Percentiles rank a stretch among this genome's conserved stretches.
These are phyloP conservation scores for Rhabdornis inornatus DNA, from an alignment of 2,113 vertebrate species.

Conservation along the genomic window DNA sequence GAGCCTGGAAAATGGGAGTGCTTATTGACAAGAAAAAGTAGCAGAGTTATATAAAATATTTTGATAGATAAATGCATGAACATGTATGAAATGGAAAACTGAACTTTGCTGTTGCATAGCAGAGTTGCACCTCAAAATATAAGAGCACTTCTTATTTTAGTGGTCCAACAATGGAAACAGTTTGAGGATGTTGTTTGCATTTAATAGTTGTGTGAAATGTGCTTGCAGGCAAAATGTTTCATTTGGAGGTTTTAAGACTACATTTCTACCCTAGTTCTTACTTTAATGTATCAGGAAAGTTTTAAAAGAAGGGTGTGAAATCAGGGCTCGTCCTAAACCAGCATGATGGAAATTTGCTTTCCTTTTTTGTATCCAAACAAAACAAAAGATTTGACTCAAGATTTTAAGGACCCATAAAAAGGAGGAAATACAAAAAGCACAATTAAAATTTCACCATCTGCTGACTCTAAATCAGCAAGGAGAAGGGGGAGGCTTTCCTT, in stretches of 20 bases:
- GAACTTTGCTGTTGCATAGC: background rate
- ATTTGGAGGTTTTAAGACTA: background rate
- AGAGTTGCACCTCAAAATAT: background rate
- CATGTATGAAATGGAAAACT: background rate
- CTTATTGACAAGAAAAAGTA: background rate
- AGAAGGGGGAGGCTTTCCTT: conserved; percentile 5
- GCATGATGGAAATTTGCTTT: conserved; percentile 14
- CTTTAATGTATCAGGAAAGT: background rate
- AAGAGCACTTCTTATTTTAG: background rate
- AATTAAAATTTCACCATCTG: conserved; percentile 72
- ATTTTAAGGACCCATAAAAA: conserved; percentile 26
- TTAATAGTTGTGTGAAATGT: background rate
- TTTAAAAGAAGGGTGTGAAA: background rate
- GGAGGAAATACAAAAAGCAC: conserved; percentile 39
- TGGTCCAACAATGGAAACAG: background rate
- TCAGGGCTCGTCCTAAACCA: conserved; percentile 1
- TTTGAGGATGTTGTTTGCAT: background rate
- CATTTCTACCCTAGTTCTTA: background rate
- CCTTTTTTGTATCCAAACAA: conserved; percentile 17
- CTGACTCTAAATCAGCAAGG: conserved; percentile 47
- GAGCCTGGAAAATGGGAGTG: background rate
- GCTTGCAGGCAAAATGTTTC: background rate
- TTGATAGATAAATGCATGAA: background rate
- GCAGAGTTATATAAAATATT: background rate
- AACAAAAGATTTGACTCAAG: conserved; percentile 35